Conservation (phyloP, 2,797 vertebrate species). For the Gorsachius magnificus region DNA sequence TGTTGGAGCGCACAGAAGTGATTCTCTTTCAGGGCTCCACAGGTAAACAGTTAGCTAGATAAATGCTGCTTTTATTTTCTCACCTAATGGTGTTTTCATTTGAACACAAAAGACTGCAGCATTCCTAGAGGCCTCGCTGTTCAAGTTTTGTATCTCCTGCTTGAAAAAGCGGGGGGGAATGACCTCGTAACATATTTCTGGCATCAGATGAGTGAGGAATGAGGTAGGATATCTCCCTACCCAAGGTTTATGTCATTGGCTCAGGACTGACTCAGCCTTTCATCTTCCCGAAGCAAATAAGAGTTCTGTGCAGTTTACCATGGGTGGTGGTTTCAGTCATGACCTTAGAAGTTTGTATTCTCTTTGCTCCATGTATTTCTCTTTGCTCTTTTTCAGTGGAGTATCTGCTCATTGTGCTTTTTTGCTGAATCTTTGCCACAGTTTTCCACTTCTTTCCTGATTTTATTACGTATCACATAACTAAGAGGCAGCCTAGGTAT, state of each 20-base stretch:
- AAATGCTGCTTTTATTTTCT: neutral
- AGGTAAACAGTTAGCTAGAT: neutral
- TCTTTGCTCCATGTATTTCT: neutral
- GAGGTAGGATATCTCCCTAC: neutral
- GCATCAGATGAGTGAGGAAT: slow-evolving; percentile 20
- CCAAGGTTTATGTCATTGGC: neutral
- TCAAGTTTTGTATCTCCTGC: neutral
- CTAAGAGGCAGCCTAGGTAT: neutral
- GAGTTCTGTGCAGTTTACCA: neutral
- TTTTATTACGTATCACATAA: neutral
- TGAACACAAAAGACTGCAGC: neutral
- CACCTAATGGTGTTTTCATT: neutral
- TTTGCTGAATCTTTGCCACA: neutral
- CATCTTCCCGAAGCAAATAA: slow-evolving; percentile 1
- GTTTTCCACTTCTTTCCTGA: neutral
- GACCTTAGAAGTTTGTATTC: neutral
- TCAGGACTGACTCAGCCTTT: slow-evolving; percentile 28
- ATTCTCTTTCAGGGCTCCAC: neutral
- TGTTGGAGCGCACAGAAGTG: neutral
- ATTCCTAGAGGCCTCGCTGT: neutral
- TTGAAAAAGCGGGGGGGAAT: neutral
- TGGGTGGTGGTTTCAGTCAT: neutral
- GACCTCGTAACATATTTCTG: slow-evolving; percentile 24
- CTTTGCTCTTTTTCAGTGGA: neutral
- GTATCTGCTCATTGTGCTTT: neutral